Evolutionary conservation across 2,888 invertebrate genomes (phyloP).

Genomic region (Cheilosia urbana): DNA sequence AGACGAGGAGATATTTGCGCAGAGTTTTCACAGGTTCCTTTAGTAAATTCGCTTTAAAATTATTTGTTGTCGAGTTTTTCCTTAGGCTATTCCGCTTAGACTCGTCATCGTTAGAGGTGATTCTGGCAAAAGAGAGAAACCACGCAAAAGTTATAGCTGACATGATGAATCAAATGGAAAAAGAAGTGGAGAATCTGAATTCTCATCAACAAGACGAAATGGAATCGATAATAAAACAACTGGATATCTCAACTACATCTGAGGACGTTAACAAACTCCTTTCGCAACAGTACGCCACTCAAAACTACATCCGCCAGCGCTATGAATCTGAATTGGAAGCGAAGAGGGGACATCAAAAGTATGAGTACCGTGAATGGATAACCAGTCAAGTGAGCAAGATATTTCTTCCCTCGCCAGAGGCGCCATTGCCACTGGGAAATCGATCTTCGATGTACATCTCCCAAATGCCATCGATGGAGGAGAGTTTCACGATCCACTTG

Average conservation of each 20-base stretch:
- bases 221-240: constrained; percentile 91
- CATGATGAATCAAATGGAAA: constrained; percentile 89
- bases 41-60: background rate
- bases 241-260: constrained; percentile 89
- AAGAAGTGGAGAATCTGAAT: constrained; percentile 88
- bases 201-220: constrained; percentile 94
- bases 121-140: constrained; percentile 94
- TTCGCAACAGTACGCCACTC: constrained; percentile 91
- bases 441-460: constrained; percentile 84
- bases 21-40: constrained; percentile 84
- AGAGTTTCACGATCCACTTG: constrained; percentile 98
- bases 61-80: background rate
- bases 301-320: constrained; percentile 92
- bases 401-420: constrained; percentile 81
- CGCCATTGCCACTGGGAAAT: constrained; percentile 81
- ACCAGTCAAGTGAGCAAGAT: constrained; percentile 84
- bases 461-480: constrained; percentile 88
- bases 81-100: constrained; percentile 84
- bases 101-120: constrained; percentile 93
- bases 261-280: constrained; percentile 93
- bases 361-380: constrained; percentile 95
- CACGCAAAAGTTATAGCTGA: constrained; percentile 92
- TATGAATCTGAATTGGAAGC: constrained; percentile 94
- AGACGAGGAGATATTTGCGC: constrained; percentile 89
- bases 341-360: constrained; percentile 92